Conservation (phyloP, 2,888 invertebrate genomes). For the Mycalesis mineus region DNA sequence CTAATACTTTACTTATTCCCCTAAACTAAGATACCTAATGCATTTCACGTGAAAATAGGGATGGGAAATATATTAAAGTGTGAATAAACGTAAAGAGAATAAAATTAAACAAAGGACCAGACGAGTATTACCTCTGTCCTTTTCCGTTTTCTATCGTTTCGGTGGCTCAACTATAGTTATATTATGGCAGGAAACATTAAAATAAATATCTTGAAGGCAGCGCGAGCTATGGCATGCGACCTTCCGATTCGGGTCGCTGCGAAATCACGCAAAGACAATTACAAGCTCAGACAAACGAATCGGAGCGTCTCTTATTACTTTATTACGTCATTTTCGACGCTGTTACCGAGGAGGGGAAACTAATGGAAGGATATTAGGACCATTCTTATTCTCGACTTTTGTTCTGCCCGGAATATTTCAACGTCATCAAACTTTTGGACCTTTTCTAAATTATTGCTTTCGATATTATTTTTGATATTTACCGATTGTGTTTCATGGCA, state of each 20-base stretch:
- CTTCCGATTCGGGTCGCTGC: constrained; percentile 48
- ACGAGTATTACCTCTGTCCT: too few relatives aligned
- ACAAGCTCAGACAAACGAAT: constrained; percentile 48
- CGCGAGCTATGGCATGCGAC: constrained; percentile 37
- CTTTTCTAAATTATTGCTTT: neutral
- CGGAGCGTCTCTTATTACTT: constrained; percentile 19
- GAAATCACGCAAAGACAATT: constrained; percentile 56
- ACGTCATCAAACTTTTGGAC: neutral
- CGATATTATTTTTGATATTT: too few relatives aligned
- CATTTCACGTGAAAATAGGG: too few relatives aligned
- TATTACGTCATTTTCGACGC: constrained; percentile 13
- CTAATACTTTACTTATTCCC: too few relatives aligned
- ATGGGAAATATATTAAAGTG: too few relatives aligned
- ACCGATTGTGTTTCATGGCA: too few relatives aligned
- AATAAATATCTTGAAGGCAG: constrained; percentile 23
- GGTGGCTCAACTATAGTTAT: too few relatives aligned
- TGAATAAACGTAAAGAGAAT: too few relatives aligned
- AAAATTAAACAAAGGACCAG: too few relatives aligned
- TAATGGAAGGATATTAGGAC: neutral
- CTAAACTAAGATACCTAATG: too few relatives aligned
- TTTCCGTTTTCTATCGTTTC: too few relatives aligned
- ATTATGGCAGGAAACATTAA: constrained; percentile 1
- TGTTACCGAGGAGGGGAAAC: neutral
- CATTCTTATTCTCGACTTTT: constrained; percentile 2
- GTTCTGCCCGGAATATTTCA: neutral